Conservation (phyloP, 2,888 invertebrate genomes). For the Heliconius charithonia region DNA sequence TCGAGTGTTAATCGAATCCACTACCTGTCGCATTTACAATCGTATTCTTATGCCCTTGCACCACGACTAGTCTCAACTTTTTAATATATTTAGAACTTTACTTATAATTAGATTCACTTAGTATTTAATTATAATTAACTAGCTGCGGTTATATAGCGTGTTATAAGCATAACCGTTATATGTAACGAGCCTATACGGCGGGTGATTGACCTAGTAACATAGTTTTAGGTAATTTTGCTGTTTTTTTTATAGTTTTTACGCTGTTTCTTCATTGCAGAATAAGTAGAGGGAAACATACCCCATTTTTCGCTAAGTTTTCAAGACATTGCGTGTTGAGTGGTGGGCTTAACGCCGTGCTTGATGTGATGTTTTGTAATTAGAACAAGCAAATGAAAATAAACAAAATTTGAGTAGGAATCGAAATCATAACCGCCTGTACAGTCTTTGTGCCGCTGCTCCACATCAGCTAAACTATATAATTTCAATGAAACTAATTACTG, state of each 20-base stretch:
- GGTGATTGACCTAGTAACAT: conserved; percentile 26
- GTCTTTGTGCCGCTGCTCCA: neutral
- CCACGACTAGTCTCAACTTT: neutral
- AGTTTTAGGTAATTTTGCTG: neutral
- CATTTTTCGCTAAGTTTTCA: neutral
- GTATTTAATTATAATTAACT: conserved; percentile 24
- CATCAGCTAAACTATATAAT: too few species aligned
- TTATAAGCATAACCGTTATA: conserved; percentile 22
- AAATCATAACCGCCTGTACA: neutral
- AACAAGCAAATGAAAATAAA: neutral
- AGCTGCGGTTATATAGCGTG: conserved; percentile 10
- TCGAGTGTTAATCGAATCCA: neutral
- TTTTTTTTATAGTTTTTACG: neutral
- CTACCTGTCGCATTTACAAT: neutral
- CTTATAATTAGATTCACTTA: conserved; percentile 3
- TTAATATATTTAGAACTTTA: neutral
- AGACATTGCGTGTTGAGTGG: neutral
- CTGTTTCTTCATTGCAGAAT: neutral
- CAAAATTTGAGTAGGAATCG: neutral
- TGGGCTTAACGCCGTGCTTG: neutral
- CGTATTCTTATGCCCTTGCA: neutral
- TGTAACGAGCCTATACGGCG: conserved; percentile 29
- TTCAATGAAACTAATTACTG: too few species aligned
- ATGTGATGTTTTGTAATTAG: too few species aligned
- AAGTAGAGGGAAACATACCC: neutral